A percentile compares a stretch with the other conserved stretches of the same genome.
These are phyloP conservation scores for Apodemus sylvaticus DNA, from an alignment of 2,113 vertebrate genomes.

Conservation along the genomic window DNA sequence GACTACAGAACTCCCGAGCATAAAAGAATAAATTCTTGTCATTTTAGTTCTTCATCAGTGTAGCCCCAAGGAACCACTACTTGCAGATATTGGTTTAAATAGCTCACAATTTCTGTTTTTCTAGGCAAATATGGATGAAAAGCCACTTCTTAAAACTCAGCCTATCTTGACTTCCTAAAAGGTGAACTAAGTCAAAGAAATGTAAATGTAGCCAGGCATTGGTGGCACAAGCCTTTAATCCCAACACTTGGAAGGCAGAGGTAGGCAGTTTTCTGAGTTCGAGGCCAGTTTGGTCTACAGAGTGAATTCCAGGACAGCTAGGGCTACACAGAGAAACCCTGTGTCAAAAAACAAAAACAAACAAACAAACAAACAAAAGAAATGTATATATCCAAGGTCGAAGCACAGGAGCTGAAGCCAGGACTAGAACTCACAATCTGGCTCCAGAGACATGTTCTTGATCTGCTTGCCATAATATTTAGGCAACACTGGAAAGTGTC, in stretches of 20 bases:
- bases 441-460: neutral
- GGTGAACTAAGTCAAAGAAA: neutral
- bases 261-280: too few species aligned
- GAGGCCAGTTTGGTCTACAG: too few species aligned
- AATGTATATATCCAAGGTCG: neutral
- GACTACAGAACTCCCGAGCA: neutral
- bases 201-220: neutral
- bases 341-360: too few species aligned
- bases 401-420: neutral
- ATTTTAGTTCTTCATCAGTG: neutral
- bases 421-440: neutral
- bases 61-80: neutral
- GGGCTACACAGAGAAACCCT: too few species aligned
- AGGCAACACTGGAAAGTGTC: accelerated
- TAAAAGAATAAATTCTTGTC: neutral
- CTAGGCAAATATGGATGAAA: neutral
- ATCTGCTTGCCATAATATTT: neutral
- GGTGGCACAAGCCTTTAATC: too few species aligned
- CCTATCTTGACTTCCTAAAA: neutral
- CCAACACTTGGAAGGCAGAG: too few species aligned
- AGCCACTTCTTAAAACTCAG: neutral
- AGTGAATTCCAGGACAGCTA: too few species aligned
- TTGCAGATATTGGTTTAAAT: neutral
- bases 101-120: neutral
- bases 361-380: too few species aligned